Base-by-base conservation (phyloP, 2,797 vertebrate genomes). In the Mycteria americana region DNA sequence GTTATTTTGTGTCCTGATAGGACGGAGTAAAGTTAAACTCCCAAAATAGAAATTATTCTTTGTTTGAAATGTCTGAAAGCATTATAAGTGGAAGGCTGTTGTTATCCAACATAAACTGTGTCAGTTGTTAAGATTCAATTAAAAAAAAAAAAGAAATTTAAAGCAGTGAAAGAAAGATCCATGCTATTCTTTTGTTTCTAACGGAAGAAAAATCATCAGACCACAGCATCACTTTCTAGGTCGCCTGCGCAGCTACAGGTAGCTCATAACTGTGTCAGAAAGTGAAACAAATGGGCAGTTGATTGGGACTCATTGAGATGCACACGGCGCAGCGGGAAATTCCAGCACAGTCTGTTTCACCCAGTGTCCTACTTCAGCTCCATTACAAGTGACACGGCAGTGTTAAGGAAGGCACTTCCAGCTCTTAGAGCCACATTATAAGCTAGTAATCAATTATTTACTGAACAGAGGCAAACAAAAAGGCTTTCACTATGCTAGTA, bases 381-480 rank as follows among this genome's bases (percentile, higher is more conserved):
- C 35, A 9, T 87, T 74, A 31, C 75, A 69, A 70, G 69, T 31
- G 70, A 85, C 62, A 80, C 0, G 1, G 22, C 30, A 82, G 46
- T 1, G 13, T 50, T 73, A 75, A 92, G 74, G 67, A 91, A 88
- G 84, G 70, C 74, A 17, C 50, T 79, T 39, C 59, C 84, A 90
- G 77, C 92, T 86, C 95, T 95, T 67, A 91, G 72, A 64, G 75
- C 43, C 69, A 86, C 78, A 72, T 95, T 65, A 95, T 60, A 86
- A 93, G 53, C 51, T 64, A n/a, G 64, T 83, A 63, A 95, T 94
- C 73, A 85, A 90, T 92, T 95, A 90, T 93, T 95, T 91, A 85
- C 74, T 4, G 15, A 79, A 35, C 50, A 69, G 18, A 70, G 70
- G 56, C 74, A 93, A 89, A 83, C 82, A 93, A 91, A 88, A 88